Conservation (phyloP, 2,888 invertebrate species). For the Cheilosia vernalis region DNA sequence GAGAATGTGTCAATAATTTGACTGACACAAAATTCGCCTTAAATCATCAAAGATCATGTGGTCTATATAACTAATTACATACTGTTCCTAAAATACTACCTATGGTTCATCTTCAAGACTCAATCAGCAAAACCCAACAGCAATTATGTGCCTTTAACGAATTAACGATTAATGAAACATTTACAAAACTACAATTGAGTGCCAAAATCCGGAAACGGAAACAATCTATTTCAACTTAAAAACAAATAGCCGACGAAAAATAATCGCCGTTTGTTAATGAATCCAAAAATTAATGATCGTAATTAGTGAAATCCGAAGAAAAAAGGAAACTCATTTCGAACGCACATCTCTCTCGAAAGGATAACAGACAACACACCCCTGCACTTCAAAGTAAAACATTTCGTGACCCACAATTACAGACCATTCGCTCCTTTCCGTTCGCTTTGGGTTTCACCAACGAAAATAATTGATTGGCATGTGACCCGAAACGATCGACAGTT, state of each 20-base stretch:
- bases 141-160: not conserved
- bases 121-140: not conserved
- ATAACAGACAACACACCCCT: conserved; percentile 16
- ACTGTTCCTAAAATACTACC: not conserved
- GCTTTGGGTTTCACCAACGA: conserved; percentile 6
- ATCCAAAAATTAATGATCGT: conserved; percentile 45
- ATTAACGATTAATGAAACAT: not conserved
- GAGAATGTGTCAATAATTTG: too few relatives aligned
- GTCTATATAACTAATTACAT: too few relatives aligned
- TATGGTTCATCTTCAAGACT: not conserved
- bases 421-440: not conserved
- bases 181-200: not conserved
- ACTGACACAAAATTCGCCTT: too few relatives aligned
- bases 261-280: conserved; percentile 43
- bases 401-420: conserved; percentile 23
- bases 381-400: conserved; percentile 47
- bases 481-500: conserved; percentile 27
- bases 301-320: conserved; percentile 37
- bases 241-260: conserved; percentile 21
- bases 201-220: conserved; percentile 53
- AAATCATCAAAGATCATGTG: too few relatives aligned
- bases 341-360: conserved; percentile 1
- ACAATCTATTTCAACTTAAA: conserved; percentile 59
- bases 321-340: conserved; percentile 13
- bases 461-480: conserved; percentile 59